These are phyloP conservation scores for Lanistes nyassanus DNA, from an alignment of 1,140 invertebrate species.

Conservation along the genomic window DNA sequence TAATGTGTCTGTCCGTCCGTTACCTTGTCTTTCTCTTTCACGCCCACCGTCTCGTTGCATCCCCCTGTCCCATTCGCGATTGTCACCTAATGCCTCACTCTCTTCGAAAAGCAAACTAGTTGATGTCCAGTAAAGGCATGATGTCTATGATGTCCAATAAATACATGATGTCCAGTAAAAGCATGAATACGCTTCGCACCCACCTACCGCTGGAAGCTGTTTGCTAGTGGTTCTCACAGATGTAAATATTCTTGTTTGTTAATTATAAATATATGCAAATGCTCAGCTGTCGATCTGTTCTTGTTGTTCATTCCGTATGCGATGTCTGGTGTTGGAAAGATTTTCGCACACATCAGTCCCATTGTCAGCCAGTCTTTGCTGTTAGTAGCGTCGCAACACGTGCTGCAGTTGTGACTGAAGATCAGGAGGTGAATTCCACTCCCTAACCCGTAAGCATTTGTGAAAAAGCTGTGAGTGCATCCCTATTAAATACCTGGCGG, in stretches of 20 bases:
- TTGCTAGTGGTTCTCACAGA: neutral
- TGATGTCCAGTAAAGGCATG: too few species aligned
- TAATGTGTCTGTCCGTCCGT: too few species aligned
- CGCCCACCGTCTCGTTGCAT: too few species aligned
- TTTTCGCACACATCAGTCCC: neutral
- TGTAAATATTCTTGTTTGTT: constrained; percentile 22
- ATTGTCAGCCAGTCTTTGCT: too few species aligned
- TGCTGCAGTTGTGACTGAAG: neutral
- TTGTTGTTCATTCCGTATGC: neutral
- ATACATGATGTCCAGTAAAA: neutral
- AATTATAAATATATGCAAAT: constrained; percentile 19
- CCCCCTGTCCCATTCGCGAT: too few species aligned
- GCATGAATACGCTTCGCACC: neutral
- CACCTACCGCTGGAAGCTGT: neutral
- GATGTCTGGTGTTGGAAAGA: neutral
- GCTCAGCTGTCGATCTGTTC: constrained; percentile 3
- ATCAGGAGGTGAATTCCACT: neutral
- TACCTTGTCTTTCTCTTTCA: too few species aligned
- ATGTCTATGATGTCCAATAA: neutral
- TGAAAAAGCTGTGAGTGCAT: neutral
- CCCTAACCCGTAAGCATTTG: neutral
- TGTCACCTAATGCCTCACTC: too few species aligned
- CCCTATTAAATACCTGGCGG: too few species aligned
- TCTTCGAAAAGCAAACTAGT: too few species aligned
- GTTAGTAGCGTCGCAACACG: too few species aligned